Conservation (phyloP, 2,888 invertebrate species). For the Ormyrus pomaceus region DNA sequence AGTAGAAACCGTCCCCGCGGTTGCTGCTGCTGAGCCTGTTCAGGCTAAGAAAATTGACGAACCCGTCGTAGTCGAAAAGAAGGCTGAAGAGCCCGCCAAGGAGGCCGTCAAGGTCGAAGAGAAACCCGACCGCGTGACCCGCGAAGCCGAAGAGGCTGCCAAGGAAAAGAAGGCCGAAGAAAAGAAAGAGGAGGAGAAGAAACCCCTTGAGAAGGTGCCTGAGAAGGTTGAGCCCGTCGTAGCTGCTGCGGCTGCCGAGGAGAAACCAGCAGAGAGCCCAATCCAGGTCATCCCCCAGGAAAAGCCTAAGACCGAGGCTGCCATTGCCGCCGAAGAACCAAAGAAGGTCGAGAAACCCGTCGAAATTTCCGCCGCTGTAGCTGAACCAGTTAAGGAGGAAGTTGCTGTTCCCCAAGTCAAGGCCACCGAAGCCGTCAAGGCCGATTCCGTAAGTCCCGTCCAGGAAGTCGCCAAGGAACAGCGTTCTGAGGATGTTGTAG, state of each 20-base stretch:
- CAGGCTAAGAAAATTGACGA: conserved; percentile 56
- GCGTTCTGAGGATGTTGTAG: conserved; percentile 41
- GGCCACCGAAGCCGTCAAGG: conserved; percentile 27
- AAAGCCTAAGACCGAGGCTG: conserved; percentile 44
- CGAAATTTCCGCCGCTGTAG: not conserved
- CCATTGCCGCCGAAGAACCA: conserved; percentile 37
- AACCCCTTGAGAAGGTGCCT: conserved; percentile 12
- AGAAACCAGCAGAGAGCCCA: too few species aligned
- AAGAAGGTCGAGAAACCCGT: conserved; percentile 40
- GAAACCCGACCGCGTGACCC: conserved; percentile 54
- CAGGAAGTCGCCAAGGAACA: conserved; percentile 44
- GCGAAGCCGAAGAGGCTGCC: conserved; percentile 49
- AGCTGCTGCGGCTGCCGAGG: conserved; percentile 18
- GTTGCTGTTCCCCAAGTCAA: conserved; percentile 7
- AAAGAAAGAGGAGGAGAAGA: conserved; percentile 37
- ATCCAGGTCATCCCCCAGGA: not conserved
- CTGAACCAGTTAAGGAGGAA: conserved; percentile 5
- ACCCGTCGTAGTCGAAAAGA: conserved; percentile 38
- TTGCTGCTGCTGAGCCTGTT: conserved; percentile 49
- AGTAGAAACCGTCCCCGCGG: conserved; percentile 17
- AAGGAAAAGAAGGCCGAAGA: conserved; percentile 46
- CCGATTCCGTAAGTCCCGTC: conserved; percentile 22
- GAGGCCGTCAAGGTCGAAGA: conserved; percentile 61
- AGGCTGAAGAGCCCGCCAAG: conserved; percentile 57
- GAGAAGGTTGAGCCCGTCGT: conserved; percentile 46